Evolutionary conservation across 2,888 invertebrate species (phyloP).

Genomic region (Ophion slaviceki): DNA sequence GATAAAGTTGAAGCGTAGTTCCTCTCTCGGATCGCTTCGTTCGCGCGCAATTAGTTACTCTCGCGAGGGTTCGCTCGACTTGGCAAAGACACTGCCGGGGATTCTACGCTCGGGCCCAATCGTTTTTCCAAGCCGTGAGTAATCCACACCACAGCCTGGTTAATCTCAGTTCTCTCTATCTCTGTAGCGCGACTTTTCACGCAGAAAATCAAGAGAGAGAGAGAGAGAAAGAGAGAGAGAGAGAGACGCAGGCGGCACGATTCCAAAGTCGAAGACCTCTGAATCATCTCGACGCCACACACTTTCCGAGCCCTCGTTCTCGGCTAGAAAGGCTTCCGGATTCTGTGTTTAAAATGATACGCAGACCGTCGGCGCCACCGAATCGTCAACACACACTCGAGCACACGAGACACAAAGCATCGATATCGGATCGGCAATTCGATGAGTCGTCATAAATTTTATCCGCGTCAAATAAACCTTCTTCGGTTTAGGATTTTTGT

Average conservation of each 20-base stretch:
- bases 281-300: slow-evolving; percentile 62
- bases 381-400: slow-evolving; percentile 7
- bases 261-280: slow-evolving; percentile 60
- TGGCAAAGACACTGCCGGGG: slow-evolving; percentile 51
- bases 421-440: background rate
- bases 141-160: slow-evolving; percentile 46
- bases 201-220: slow-evolving; percentile 12
- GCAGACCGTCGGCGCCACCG: slow-evolving; percentile 46
- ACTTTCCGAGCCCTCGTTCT: slow-evolving; percentile 26
- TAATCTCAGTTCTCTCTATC: slow-evolving; percentile 48
- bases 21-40: slow-evolving; percentile 42
- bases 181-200: slow-evolving; percentile 5
- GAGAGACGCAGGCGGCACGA: slow-evolving; percentile 53
- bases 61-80: slow-evolving; percentile 50
- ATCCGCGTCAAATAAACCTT: background rate
- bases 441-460: background rate
- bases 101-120: slow-evolving; percentile 38
- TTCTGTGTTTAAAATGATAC: slow-evolving; percentile 53
- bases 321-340: slow-evolving; percentile 53
- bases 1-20: slow-evolving; percentile 23
- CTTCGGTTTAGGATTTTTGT: too few species aligned
- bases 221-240: slow-evolving; percentile 31
- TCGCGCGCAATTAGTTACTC: slow-evolving; percentile 66
- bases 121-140: slow-evolving; percentile 62
- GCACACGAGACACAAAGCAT: background rate